Evolutionary conservation across 2,888 invertebrate species (phyloP).

Genomic region (Periphyllus acericola): DNA sequence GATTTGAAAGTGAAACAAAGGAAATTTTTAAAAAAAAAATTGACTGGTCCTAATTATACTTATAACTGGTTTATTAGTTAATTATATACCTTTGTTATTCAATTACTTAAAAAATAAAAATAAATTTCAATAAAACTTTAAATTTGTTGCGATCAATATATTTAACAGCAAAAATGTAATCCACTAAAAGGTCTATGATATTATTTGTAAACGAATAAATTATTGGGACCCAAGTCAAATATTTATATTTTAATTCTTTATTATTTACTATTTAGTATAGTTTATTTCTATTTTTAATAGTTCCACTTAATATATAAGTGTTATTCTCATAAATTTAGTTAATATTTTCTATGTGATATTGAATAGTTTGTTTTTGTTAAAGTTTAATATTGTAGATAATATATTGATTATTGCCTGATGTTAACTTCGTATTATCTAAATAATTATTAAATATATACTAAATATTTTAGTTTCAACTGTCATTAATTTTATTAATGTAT

Average conservation of each 20-base stretch:
- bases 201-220: not conserved
- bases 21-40: not conserved
- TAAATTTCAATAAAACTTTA: not conserved
- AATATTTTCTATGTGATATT: conserved; percentile 38
- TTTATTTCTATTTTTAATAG: conserved; percentile 19
- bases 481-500: not conserved
- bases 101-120: too few relatives aligned
- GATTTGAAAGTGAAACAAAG: not conserved
- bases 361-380: conserved; percentile 44
- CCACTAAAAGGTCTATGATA: not conserved
- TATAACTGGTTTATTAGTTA: not conserved
- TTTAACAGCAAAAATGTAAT: not conserved
- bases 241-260: not conserved
- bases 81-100: too few relatives aligned
- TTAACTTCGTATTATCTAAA: conserved; percentile 26
- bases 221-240: not conserved
- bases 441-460: not conserved
- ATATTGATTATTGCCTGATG: conserved; percentile 14
- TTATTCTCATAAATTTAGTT: conserved; percentile 21
- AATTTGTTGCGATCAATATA: not conserved
- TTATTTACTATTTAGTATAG: not conserved
- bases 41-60: not conserved
- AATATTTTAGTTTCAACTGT: conserved; percentile 19
- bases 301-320: conserved; percentile 8
- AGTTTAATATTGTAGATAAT: conserved; percentile 18